These are phyloP conservation scores for Drosophila parabipectinata DNA, from an alignment of 1,140 invertebrate species.

Conservation along the genomic window DNA sequence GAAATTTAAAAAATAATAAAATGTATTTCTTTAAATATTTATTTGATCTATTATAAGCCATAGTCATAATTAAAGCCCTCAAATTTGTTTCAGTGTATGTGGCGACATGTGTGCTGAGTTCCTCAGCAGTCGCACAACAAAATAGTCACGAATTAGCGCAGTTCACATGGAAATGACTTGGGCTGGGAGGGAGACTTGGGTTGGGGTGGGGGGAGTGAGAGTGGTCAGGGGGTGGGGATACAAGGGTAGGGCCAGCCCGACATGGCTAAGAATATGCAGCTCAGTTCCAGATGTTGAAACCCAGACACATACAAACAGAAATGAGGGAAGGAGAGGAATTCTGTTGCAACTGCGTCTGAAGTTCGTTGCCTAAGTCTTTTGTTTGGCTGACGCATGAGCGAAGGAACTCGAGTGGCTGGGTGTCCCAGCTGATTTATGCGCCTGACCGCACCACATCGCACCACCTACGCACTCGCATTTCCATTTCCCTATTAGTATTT, in stretches of 20 bases:
- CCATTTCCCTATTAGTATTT: constrained; percentile 63
- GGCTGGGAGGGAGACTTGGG: background rate
- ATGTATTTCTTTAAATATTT: background rate
- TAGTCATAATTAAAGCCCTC: background rate
- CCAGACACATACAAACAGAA: constrained; percentile 26
- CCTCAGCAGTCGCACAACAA: constrained; percentile 60
- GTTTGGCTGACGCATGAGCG: constrained; percentile 74
- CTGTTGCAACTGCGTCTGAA: constrained; percentile 64
- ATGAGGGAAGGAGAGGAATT: constrained; percentile 58
- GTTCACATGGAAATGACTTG: constrained; percentile 46
- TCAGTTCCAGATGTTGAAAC: constrained; percentile 64
- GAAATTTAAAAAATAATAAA: background rate
- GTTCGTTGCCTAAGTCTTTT: constrained; percentile 81
- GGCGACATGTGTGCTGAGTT: constrained; percentile 17
- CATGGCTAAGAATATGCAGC: constrained; percentile 67
- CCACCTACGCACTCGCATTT: constrained; percentile 65
- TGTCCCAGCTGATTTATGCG: constrained; percentile 73
- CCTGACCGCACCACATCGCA: constrained; percentile 59
- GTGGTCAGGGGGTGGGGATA: constrained; percentile 11
- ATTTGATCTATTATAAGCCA: too few relatives aligned
- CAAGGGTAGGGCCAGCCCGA: constrained; percentile 38
- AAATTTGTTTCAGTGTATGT: constrained; percentile 14
- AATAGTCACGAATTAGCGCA: constrained; percentile 80
- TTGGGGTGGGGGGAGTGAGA: background rate
- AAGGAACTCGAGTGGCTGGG: constrained; percentile 57